Percentiles rank a stretch among this genome's conserved stretches.
Conservation (phyloP, 1,140 invertebrate species). For the Drosophila santomea region DNA sequence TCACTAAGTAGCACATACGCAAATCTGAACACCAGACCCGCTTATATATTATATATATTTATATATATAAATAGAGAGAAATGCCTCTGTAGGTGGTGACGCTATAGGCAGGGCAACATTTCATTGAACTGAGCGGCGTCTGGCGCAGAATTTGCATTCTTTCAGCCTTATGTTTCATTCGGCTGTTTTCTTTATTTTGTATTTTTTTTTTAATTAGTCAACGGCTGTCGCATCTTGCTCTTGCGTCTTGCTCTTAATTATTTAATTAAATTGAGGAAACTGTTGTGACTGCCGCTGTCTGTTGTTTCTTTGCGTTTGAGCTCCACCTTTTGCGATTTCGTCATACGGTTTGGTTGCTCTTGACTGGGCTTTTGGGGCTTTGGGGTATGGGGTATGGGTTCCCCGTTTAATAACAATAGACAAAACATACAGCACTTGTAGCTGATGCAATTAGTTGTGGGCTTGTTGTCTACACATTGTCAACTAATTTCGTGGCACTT, state of each 20-base stretch:
- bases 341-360: conserved; percentile 52
- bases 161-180: conserved; percentile 37
- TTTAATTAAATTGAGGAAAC: conserved; percentile 79
- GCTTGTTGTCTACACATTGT: conserved; percentile 32
- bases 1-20: conserved; percentile 42
- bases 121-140: conserved; percentile 33
- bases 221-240: conserved; percentile 38
- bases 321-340: conserved; percentile 52
- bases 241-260: conserved; percentile 59
- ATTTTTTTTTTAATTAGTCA: conserved; percentile 63
- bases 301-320: background rate
- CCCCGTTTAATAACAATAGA: conserved; percentile 53
- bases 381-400: background rate
- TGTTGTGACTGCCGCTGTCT: conserved; percentile 50
- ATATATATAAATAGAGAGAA: conserved; percentile 3
- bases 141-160: conserved; percentile 54
- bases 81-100: conserved; percentile 37
- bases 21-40: conserved; percentile 19
- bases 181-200: conserved; percentile 12
- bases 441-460: conserved; percentile 55
- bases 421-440: conserved; percentile 29
- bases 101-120: conserved; percentile 28
- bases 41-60: conserved; percentile 2
- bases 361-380: conserved; percentile 25
- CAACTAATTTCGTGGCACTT: conserved; percentile 46